Evolutionary conservation across 1,140 invertebrate species (phyloP).

Genomic region (Doryteuthis pealeii): DNA sequence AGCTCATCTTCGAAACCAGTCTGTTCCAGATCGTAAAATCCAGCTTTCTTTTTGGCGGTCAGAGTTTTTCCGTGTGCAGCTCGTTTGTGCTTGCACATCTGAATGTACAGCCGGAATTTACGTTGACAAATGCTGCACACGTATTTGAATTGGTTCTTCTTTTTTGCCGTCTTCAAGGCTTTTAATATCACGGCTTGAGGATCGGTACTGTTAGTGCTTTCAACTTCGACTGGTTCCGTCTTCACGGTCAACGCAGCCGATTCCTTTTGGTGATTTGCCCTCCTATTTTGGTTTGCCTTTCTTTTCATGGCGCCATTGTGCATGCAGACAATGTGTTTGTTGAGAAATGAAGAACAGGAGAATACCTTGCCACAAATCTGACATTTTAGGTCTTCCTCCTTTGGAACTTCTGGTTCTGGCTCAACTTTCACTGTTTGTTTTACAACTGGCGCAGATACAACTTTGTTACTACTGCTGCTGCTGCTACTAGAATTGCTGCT

Average conservation of each 20-base stretch:
- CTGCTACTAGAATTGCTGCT: not conserved
- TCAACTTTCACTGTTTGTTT: not conserved
- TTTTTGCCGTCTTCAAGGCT: constrained; percentile 7
- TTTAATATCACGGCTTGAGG: not conserved
- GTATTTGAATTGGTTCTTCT: constrained; percentile 23
- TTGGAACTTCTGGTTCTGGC: not conserved
- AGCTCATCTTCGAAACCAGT: not conserved
- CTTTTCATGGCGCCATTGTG: constrained; percentile 10
- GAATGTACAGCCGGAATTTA: constrained; percentile 36
- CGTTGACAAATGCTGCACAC: constrained; percentile 39
- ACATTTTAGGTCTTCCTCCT: not conserved
- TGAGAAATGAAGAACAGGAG: not conserved
- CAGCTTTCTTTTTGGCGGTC: not conserved
- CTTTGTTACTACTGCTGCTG: not conserved
- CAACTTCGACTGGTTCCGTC: not conserved
- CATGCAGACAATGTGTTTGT: constrained; percentile 4
- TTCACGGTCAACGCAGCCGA: not conserved
- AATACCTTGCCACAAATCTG: constrained; percentile 1
- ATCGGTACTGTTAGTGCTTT: not conserved
- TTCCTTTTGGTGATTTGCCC: not conserved
- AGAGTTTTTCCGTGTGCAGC: constrained; percentile 24
- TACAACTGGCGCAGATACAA: not conserved
- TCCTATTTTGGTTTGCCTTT: not conserved
- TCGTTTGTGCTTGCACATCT: constrained; percentile 38
- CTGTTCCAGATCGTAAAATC: not conserved